Evolutionary conservation across 2,888 invertebrate species (phyloP), one percentile per base, ranked within the genome.

Genomic region (Cerceris ruficornis): DNA sequence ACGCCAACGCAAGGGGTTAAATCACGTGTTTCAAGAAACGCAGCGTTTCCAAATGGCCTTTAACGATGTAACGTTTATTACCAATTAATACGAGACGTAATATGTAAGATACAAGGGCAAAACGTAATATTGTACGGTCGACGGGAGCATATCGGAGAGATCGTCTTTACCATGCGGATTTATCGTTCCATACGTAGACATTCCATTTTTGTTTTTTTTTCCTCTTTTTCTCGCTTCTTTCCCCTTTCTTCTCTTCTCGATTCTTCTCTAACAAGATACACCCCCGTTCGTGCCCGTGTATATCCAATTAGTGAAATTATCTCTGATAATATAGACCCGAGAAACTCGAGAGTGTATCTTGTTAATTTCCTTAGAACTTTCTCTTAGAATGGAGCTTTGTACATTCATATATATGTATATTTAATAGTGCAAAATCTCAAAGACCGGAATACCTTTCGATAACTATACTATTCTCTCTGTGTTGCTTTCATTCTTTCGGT

Each of bases 161-260:
- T 86, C 76, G 77, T 80, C 67, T 77, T 81, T 66, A 71, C 74
- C 75, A 77, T 69, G 72, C 71, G 73, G 75, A 85, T 74, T 69
- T 81, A 80, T 88, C 84, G 81, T 86, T 90, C 90, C 90, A 90
- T 90, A 90, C 90, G 81, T 82, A 90, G 75, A 90, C 90, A 90
- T 90, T 90, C 90, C 90, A 90, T 87, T 87, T 86, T 86, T 86
- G 81, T 83, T 71, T 81, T 68, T 70, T 57, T 54, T 61, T 69
- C 69, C 62, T 54, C 28, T 58, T 54, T 65, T 62, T 58, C 49
- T 59, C 46, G 13, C 72, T 76, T 70, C 58, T 55, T 65, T 52
- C 49, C 6, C 43, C 39, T 52, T 15, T 8, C 52, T 74, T 67
- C 64, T 60, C 49, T 65, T 74, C 49, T 79, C 79, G 70, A 50